Base-by-base conservation (phyloP, 2,113 vertebrate species). In the Elachura formosa region DNA sequence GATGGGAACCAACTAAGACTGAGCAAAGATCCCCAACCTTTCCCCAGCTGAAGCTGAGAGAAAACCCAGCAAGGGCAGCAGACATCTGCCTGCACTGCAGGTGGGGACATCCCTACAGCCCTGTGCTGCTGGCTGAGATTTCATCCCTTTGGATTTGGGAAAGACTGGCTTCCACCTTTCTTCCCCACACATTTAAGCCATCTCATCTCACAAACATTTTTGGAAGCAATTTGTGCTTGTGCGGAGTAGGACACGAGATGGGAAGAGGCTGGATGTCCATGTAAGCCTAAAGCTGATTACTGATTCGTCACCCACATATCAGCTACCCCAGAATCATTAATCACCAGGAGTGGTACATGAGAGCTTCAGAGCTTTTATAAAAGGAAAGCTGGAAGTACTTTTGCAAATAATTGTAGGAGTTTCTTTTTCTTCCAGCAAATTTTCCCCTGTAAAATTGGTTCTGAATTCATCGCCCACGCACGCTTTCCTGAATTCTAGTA, bases 311-410 rank as follows among this genome's bases (percentile, higher is more conserved):
- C 90, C 81, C 81, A 93, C 83, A 48, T 49, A 92, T 89, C 86
- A 87, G 46, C 62, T 52, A 93, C 46, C 89, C 72, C 45, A 89
- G 82, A 62, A 93, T 89, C 92, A 94, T 94, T 96, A 93, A 93
- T 95, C 93, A 92, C 73, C 63, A 64, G 21, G 54, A 94, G 59
- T 26, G 26, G 16, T 79, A 89, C 69, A 91, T 86, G 94, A 95
- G 94, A 94, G 84, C 77, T 87, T 77, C 92, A 66, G 84, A 94
- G 82, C 33, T 86, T 83, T 96, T 38, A 40, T 38, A 84, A 87
- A 72, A 81, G 55, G 55, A 95, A 93, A 80, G 77, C 75, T 95
- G 93, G 90, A 93, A 93, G 72, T 89, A 69, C 59, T 74, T 95
- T 73, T 76, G 84, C 71, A 94, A 80, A 95, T 72, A 89, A 71